Evolutionary conservation across 2,113 vertebrate species (phyloP).

Genomic region (Balaeniceps rex): DNA sequence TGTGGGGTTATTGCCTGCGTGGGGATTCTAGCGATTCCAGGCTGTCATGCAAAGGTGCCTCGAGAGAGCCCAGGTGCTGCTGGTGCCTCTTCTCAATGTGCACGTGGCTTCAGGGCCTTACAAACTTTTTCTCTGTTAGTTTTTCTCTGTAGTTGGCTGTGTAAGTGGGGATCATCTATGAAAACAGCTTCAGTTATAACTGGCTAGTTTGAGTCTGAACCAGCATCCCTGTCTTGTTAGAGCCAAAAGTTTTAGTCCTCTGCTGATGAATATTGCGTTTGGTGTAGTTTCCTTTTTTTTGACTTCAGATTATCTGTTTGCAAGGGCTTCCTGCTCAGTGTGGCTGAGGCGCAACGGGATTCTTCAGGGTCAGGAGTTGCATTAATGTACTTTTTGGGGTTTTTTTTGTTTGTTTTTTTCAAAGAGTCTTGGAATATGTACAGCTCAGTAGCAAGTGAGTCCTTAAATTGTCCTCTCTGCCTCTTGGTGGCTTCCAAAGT

Average conservation of each 20-base stretch:
- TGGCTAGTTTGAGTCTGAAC: not conserved
- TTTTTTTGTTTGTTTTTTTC: no score
- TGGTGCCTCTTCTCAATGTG: accelerated
- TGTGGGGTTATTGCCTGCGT: not conserved
- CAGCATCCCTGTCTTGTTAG: not conserved
- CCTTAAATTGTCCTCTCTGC: not conserved
- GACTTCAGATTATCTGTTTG: not conserved
- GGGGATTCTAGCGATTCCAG: not conserved
- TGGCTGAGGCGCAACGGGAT: not conserved
- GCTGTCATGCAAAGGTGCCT: not conserved
- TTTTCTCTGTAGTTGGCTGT: not conserved
- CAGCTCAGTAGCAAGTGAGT: not conserved
- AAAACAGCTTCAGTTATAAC: not conserved
- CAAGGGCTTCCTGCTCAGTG: not conserved
- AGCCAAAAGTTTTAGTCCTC: not conserved
- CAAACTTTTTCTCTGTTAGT: accelerated
- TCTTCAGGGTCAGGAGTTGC: not conserved
- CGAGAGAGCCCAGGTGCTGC: not conserved
- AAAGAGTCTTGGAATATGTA: accelerated
- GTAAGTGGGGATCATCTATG: accelerated
- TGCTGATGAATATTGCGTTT: not conserved
- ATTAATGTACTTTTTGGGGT: not conserved
- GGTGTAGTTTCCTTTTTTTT: not conserved
- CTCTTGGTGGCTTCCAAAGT: not conserved
- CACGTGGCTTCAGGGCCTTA: accelerated